phyloP scores from a whole-genome alignment of 1,140 invertebrate genomes.

The Limonius californicus region DNA sequence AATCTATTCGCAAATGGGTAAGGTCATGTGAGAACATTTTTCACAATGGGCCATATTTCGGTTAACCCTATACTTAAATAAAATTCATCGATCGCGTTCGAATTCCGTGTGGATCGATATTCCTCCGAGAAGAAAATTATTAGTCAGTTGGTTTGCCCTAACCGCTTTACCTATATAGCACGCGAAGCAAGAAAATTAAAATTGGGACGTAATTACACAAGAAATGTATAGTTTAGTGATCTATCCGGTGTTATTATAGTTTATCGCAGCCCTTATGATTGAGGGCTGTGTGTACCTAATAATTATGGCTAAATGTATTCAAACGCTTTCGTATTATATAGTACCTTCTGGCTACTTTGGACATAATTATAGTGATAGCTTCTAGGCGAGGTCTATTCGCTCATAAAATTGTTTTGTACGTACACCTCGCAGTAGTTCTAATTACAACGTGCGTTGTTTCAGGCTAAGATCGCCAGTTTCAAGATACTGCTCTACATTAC shows the following conservation, averaged over 20 bases:
- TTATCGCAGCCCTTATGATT: constrained; percentile 4
- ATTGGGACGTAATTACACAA: background rate
- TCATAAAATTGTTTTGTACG: background rate
- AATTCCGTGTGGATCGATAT: too few relatives aligned
- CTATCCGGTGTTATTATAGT: constrained; percentile 1
- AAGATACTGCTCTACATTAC: too few relatives aligned
- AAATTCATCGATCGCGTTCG: too few relatives aligned
- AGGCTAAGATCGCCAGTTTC: background rate
- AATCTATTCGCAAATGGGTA: too few relatives aligned
- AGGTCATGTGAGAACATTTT: too few relatives aligned
- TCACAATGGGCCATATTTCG: too few relatives aligned
- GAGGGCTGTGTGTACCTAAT: background rate
- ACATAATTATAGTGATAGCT: constrained; percentile 11
- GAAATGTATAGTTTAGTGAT: background rate
- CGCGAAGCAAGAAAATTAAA: background rate
- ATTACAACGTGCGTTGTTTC: background rate
- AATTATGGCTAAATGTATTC: constrained; percentile 12
- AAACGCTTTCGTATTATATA: constrained; percentile 4
- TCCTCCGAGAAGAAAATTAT: background rate
- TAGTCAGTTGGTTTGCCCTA: background rate
- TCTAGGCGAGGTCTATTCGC: constrained; percentile 10
- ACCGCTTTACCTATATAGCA: background rate
- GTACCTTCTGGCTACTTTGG: constrained; percentile 2
- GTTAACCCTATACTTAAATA: too few relatives aligned
- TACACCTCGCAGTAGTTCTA: background rate